A percentile compares a stretch with the other conserved stretches of the same genome.
These are phyloP conservation scores for Adelosebastes latens DNA, from an alignment of 2,797 vertebrate genomes.

Conservation along the genomic window DNA sequence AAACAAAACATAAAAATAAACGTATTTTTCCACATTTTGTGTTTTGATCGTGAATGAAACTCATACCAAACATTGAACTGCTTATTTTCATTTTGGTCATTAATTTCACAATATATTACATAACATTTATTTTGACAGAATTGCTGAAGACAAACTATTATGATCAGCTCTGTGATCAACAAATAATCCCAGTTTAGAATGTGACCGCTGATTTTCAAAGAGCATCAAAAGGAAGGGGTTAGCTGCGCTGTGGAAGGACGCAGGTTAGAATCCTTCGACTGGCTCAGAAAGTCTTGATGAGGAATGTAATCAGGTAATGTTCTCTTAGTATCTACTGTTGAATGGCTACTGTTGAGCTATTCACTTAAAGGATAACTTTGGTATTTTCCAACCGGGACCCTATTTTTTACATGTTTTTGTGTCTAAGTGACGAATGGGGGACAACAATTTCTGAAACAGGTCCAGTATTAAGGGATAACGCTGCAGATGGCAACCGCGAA, in stretches of 20 bases:
- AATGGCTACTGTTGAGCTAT: too few species aligned
- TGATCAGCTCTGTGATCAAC: background rate
- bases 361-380: background rate
- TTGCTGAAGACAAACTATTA: background rate
- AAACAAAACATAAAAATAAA: slow-evolving; percentile 13
- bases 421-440: too few species aligned
- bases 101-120: background rate
- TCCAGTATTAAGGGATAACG: too few species aligned
- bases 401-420: too few species aligned
- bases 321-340: background rate
- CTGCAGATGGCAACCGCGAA: too few species aligned
- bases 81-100: background rate
- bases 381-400: too few species aligned
- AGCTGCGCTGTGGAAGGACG: background rate
- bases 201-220: background rate
- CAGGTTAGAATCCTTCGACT: background rate
- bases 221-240: background rate
- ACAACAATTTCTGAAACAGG: too few species aligned
- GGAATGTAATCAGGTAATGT: background rate
- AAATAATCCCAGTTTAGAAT: background rate
- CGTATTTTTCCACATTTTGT: slow-evolving; percentile 1
- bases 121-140: background rate
- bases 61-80: background rate
- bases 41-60: background rate
- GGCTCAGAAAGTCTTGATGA: background rate